phyloP scores from a whole-genome alignment of 2,888 invertebrate species.

The Aporophyla nigra region DNA sequence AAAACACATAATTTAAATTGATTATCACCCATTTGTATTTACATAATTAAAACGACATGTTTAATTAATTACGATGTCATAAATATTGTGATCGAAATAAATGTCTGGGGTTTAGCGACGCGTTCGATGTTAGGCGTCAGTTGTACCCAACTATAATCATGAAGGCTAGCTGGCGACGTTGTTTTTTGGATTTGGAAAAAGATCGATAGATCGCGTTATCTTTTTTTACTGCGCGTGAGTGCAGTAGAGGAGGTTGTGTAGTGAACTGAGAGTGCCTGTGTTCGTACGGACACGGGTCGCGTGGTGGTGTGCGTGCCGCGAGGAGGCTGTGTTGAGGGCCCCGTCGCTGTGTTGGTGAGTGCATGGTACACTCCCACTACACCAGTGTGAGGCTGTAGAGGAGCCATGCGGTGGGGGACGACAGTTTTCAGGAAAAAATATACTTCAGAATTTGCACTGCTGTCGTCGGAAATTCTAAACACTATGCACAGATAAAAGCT shows the following conservation, averaged over 20 bases:
- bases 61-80: constrained; percentile 88
- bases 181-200: constrained; percentile 88
- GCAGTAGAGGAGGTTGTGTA: constrained; percentile 90
- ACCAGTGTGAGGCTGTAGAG: constrained; percentile 80
- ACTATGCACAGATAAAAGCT: background rate
- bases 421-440: constrained; percentile 41
- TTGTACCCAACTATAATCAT: constrained; percentile 85
- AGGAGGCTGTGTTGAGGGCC: constrained; percentile 84
- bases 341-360: constrained; percentile 84
- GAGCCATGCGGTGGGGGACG: constrained; percentile 70
- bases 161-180: constrained; percentile 81
- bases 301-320: constrained; percentile 82
- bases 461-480: background rate
- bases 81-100: constrained; percentile 86
- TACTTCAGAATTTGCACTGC: constrained; percentile 4
- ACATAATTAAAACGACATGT: constrained; percentile 90
- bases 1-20: constrained; percentile 88
- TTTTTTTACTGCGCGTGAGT: constrained; percentile 91
- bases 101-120: constrained; percentile 79
- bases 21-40: constrained; percentile 89
- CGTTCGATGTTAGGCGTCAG: constrained; percentile 86
- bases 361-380: constrained; percentile 87
- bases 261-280: constrained; percentile 90
- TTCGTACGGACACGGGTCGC: constrained; percentile 82
- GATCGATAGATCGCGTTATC: constrained; percentile 90